These are phyloP conservation scores for Setophaga kirtlandii DNA, from an alignment of 2,113 vertebrate genomes.

Conservation along the genomic window DNA sequence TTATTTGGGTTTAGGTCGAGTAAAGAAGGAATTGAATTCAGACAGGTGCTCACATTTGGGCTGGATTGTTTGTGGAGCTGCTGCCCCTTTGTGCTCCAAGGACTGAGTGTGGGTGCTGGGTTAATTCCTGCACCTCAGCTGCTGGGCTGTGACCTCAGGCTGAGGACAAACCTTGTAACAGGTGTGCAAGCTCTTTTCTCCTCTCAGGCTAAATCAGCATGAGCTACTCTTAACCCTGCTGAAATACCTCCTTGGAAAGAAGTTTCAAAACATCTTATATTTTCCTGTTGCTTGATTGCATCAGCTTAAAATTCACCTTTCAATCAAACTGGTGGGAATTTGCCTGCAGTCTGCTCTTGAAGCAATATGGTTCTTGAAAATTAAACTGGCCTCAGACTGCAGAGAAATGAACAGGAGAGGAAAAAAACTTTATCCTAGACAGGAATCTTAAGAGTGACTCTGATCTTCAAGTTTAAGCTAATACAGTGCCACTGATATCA, in stretches of 20 bases:
- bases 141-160: not conserved
- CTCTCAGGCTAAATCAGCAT: not conserved
- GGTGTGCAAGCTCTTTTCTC: not conserved
- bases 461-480: not conserved
- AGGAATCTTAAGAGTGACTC: not conserved
- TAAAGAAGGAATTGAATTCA: not conserved
- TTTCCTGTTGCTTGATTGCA: not conserved
- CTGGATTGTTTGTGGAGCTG: not conserved
- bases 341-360: not conserved
- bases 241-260: not conserved
- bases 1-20: not conserved
- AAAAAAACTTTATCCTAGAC: not conserved
- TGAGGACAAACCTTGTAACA: constrained; percentile 9
- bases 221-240: not conserved
- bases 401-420: not conserved
- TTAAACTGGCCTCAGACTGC: not conserved
- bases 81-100: not conserved
- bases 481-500: not conserved
- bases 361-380: not conserved
- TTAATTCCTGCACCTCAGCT: not conserved
- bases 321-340: not conserved
- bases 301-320: not conserved
- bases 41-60: not conserved
- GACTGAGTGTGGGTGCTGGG: not conserved
- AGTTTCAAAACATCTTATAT: not conserved